These are phyloP conservation scores for Tinea trinotella DNA, from an alignment of 2,888 invertebrate species.

Conservation along the genomic window DNA sequence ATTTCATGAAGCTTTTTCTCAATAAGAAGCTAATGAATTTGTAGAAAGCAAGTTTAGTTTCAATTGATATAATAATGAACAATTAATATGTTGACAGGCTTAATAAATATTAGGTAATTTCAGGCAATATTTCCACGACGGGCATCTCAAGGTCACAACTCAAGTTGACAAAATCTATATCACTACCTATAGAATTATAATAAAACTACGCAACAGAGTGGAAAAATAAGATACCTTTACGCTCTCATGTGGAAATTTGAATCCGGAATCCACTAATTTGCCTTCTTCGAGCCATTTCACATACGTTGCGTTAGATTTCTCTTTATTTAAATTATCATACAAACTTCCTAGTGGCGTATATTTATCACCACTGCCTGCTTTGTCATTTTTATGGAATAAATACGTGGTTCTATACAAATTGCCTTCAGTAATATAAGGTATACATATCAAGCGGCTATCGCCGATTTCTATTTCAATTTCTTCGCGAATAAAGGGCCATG, in stretches of 20 bases:
- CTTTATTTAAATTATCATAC: slow-evolving; percentile 50
- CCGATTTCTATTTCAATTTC: slow-evolving; percentile 69
- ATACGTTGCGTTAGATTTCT: slow-evolving; percentile 49
- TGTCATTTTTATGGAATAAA: slow-evolving; percentile 61
- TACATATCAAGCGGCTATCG: slow-evolving; percentile 62
- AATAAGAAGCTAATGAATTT: no score
- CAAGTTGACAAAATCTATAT: neutral
- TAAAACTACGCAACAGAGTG: no score
- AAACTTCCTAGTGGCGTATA: slow-evolving; percentile 61
- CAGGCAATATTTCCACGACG: neutral
- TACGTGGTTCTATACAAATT: slow-evolving; percentile 62
- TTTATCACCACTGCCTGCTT: slow-evolving; percentile 59
- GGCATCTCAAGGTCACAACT: slow-evolving; percentile 1
- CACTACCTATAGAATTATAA: neutral
- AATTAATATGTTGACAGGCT: no score
- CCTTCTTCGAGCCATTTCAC: slow-evolving; percentile 52
- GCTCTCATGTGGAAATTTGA: slow-evolving; percentile 67
- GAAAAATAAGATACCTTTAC: slow-evolving; percentile 41
- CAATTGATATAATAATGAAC: no score
- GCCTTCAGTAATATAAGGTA: slow-evolving; percentile 67
- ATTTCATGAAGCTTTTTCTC: no score
- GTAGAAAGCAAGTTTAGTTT: no score
- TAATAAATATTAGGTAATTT: neutral
- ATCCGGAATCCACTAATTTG: slow-evolving; percentile 48
- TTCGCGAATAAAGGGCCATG: slow-evolving; percentile 68